phyloP scores from a whole-genome alignment of 2,888 invertebrate genomes.

The Coenonympha arcania region DNA sequence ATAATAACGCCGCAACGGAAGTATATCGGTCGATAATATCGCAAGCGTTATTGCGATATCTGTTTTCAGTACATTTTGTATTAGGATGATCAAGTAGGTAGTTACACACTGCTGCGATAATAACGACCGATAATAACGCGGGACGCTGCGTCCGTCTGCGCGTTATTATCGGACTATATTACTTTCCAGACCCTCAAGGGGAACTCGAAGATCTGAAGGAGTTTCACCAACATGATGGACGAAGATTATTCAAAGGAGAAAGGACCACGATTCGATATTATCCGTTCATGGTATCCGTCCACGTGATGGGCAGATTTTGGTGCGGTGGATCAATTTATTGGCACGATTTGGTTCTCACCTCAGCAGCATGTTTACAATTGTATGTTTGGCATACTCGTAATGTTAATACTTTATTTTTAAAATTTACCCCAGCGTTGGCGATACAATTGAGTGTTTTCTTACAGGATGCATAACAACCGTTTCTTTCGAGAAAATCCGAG shows the following conservation, averaged over 20 bases:
- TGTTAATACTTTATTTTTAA: too few relatives aligned
- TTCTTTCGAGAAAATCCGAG: constrained; percentile 62
- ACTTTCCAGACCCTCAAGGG: constrained; percentile 47
- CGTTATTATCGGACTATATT: too few relatives aligned
- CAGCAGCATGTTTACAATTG: constrained; percentile 63
- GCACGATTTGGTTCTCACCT: constrained; percentile 54
- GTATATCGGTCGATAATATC: too few relatives aligned
- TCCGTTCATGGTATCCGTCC: constrained; percentile 62
- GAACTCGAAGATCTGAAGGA: constrained; percentile 50
- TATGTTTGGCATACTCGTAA: too few relatives aligned
- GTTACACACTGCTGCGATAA: too few relatives aligned
- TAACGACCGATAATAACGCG: too few relatives aligned
- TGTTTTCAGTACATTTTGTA: too few relatives aligned
- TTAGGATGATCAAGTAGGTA: too few relatives aligned
- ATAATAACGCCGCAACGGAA: too few relatives aligned
- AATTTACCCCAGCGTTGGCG: too few relatives aligned
- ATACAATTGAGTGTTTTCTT: not conserved
- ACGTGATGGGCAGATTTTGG: constrained; percentile 63
- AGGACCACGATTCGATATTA: constrained; percentile 51
- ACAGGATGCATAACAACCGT: constrained; percentile 63
- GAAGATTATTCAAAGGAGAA: constrained; percentile 55
- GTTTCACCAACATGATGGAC: constrained; percentile 43
- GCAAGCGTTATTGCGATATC: too few relatives aligned
- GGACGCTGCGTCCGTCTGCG: too few relatives aligned
- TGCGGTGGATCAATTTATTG: constrained; percentile 57